These are phyloP conservation scores for Campoletis raptor DNA, from an alignment of 2,888 invertebrate genomes.

Conservation along the genomic window DNA sequence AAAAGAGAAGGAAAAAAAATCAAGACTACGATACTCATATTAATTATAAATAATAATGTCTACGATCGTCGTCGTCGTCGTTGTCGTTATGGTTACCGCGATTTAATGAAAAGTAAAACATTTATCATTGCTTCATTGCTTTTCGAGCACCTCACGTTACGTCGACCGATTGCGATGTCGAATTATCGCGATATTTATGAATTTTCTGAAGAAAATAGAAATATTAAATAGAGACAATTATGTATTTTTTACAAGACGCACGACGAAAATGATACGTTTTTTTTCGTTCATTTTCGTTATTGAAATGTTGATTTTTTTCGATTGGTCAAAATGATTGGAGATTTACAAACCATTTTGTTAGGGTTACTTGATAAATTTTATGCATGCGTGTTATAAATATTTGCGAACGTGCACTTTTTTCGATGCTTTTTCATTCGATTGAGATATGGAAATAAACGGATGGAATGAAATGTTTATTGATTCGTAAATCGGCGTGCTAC, in stretches of 20 bases:
- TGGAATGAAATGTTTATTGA: constrained; percentile 12
- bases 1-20: constrained; percentile 63
- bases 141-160: constrained; percentile 63
- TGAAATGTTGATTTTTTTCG: constrained; percentile 6
- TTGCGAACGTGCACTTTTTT: constrained; percentile 17
- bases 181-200: not conserved
- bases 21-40: constrained; percentile 77
- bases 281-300: not conserved
- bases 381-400: constrained; percentile 52
- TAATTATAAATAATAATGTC: constrained; percentile 72
- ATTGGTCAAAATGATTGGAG: constrained; percentile 26
- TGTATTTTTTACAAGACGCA: constrained; percentile 34
- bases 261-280: constrained; percentile 15
- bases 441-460: not conserved
- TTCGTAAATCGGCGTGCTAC: constrained; percentile 4
- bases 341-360: constrained; percentile 26
- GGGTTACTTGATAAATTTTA: constrained; percentile 52
- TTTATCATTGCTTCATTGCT: constrained; percentile 62
- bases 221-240: not conserved
- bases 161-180: not conserved
- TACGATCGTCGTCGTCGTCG: constrained; percentile 75
- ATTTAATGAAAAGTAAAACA: constrained; percentile 70
- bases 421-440: not conserved
- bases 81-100: constrained; percentile 75
- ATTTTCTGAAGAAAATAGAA: not conserved